Evolutionary conservation across 1,140 invertebrate species (phyloP).

Genomic region (Drosophila pachea): DNA sequence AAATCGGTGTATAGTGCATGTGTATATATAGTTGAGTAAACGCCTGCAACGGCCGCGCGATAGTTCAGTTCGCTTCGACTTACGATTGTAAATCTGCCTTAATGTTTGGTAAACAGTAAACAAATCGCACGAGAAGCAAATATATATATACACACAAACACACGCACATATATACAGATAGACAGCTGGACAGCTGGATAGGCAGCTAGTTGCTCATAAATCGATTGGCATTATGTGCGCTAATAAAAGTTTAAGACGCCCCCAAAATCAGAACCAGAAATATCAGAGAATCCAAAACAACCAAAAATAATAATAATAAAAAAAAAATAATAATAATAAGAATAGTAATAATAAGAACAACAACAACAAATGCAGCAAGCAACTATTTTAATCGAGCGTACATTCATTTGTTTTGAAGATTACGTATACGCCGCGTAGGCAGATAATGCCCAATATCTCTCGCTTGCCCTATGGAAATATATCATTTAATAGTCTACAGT

Average conservation of each 20-base stretch:
- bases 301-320: slow-evolving; percentile 27
- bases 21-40: slow-evolving; percentile 22
- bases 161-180: slow-evolving; percentile 1
- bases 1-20: background rate
- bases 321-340: slow-evolving; percentile 17
- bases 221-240: slow-evolving; percentile 66
- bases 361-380: slow-evolving; percentile 29
- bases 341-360: too few relatives aligned
- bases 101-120: slow-evolving; percentile 66
- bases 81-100: slow-evolving; percentile 65
- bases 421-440: slow-evolving; percentile 60
- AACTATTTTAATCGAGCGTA: slow-evolving; percentile 13
- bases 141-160: slow-evolving; percentile 20
- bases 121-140: slow-evolving; percentile 50
- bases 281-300: slow-evolving; percentile 21
- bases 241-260: slow-evolving; percentile 71
- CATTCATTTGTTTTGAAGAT: slow-evolving; percentile 43
- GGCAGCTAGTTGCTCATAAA: slow-evolving; percentile 66
- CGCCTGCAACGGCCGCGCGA: slow-evolving; percentile 50
- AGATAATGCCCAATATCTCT: slow-evolving; percentile 18
- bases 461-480: slow-evolving; percentile 18
- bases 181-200: slow-evolving; percentile 24
- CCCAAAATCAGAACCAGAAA: background rate
- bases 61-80: slow-evolving; percentile 55
- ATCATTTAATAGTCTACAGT: slow-evolving; percentile 14